Evolutionary conservation across 2,888 invertebrate genomes (phyloP).

Genomic region (Sinotaia quadrata): DNA sequence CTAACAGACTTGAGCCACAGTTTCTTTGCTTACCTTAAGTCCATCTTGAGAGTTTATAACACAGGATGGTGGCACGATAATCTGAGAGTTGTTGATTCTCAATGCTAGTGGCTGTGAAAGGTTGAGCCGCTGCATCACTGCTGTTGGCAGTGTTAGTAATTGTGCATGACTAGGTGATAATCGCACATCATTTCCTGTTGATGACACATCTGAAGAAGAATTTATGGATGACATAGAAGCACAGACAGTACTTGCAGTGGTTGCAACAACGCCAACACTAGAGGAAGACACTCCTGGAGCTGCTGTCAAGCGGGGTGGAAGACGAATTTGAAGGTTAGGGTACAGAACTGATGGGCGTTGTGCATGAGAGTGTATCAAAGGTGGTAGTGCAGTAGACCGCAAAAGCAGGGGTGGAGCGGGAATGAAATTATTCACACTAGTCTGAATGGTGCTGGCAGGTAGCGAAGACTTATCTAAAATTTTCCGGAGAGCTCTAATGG

Average conservation of each 20-base stretch:
- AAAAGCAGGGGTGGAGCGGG: constrained; percentile 19
- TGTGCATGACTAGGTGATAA: constrained; percentile 47
- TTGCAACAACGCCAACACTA: neutral
- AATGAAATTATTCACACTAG: too few species aligned
- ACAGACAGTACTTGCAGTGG: neutral
- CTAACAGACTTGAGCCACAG: neutral
- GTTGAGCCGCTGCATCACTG: constrained; percentile 55
- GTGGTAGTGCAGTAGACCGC: constrained; percentile 1
- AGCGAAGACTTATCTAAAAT: neutral
- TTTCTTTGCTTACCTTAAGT: constrained; percentile 28
- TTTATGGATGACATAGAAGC: neutral
- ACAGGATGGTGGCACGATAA: constrained; percentile 63
- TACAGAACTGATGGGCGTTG: neutral
- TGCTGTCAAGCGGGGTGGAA: constrained; percentile 26
- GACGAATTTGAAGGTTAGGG: constrained; percentile 11
- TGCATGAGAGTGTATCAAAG: neutral
- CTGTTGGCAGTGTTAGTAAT: constrained; percentile 61
- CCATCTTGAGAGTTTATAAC: constrained; percentile 57
- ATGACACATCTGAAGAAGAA: neutral
- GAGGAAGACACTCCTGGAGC: constrained; percentile 18
- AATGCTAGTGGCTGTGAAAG: constrained; percentile 57
- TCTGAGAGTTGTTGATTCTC: constrained; percentile 60
- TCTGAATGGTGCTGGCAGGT: neutral
- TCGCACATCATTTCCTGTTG: neutral
- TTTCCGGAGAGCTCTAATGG: neutral